Conservation (phyloP, 1,140 invertebrate species). For the Trialeurodes vaporariorum region DNA sequence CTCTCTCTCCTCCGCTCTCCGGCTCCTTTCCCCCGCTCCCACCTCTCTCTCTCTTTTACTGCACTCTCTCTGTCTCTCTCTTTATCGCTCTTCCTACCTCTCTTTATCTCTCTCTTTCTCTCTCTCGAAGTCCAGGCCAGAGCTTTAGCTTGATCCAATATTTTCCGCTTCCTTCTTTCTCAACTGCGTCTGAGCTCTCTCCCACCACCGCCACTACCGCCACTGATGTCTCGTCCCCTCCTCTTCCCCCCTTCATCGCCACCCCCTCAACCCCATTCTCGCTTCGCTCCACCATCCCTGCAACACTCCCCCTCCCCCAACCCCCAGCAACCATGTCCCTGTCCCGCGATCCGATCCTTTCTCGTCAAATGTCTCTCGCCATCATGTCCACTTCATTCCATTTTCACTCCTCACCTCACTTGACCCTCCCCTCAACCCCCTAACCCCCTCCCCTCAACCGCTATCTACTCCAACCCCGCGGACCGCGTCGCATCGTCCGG, state of each 20-base stretch:
- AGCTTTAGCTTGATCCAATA: neutral
- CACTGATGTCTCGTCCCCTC: too few species aligned
- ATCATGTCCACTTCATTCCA: neutral
- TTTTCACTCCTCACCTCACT: neutral
- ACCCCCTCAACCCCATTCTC: neutral
- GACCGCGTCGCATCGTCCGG: neutral
- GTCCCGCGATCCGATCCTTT: too few species aligned
- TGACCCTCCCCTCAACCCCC: neutral
- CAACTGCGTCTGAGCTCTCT: neutral
- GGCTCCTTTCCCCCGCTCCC: neutral
- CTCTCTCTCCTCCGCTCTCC: neutral
- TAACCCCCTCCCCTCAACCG: too few species aligned
- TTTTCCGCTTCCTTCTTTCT: too few species aligned
- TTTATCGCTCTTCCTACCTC: neutral
- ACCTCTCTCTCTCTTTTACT: neutral
- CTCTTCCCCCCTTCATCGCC: neutral
- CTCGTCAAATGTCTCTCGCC: neutral
- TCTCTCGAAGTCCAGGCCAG: neutral
- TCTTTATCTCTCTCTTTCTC: neutral
- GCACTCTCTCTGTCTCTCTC: neutral
- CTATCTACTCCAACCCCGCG: too few species aligned
- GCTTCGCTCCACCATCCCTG: neutral
- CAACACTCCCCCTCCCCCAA: too few species aligned
- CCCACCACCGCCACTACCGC: neutral
- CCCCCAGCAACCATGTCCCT: too few species aligned